phyloP scores from a whole-genome alignment of 2,797 vertebrate genomes.

The Vipera latastei region DNA sequence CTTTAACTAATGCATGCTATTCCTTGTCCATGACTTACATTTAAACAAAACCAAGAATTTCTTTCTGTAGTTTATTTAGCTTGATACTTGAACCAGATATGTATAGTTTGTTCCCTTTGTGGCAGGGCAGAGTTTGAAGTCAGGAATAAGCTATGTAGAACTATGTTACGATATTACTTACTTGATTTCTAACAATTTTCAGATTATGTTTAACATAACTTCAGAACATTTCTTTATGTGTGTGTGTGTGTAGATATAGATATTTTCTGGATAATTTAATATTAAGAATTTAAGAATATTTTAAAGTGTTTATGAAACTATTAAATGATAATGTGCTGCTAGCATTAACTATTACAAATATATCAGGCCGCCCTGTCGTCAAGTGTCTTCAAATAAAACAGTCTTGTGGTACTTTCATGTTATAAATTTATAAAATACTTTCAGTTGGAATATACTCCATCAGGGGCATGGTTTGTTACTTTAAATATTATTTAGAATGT shows the following conservation, averaged over 20 bases:
- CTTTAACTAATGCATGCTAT: not conserved
- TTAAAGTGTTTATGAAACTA: not conserved
- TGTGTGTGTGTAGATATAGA: too few species aligned
- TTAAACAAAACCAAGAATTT: not conserved
- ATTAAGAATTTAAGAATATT: not conserved
- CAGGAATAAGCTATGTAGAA: not conserved
- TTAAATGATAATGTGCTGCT: not conserved
- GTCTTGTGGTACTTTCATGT: not conserved
- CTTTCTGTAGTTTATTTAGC: not conserved
- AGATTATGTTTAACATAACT: not conserved
- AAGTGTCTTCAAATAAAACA: not conserved
- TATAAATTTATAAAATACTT: not conserved
- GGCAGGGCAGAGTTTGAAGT: not conserved
- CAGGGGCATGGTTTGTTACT: not conserved
- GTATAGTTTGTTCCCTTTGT: not conserved
- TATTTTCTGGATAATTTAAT: not conserved
- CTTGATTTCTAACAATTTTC: not conserved
- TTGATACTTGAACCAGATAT: not conserved
- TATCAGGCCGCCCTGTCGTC: not conserved
- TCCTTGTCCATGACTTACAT: not conserved
- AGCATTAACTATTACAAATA: not conserved
- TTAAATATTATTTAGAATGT: not conserved
- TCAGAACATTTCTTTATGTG: not conserved
- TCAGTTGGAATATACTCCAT: not conserved
- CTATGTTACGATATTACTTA: not conserved